Evolutionary conservation across 2,797 vertebrate species (phyloP).

Genomic region (Pagetopsis macropterus): DNA sequence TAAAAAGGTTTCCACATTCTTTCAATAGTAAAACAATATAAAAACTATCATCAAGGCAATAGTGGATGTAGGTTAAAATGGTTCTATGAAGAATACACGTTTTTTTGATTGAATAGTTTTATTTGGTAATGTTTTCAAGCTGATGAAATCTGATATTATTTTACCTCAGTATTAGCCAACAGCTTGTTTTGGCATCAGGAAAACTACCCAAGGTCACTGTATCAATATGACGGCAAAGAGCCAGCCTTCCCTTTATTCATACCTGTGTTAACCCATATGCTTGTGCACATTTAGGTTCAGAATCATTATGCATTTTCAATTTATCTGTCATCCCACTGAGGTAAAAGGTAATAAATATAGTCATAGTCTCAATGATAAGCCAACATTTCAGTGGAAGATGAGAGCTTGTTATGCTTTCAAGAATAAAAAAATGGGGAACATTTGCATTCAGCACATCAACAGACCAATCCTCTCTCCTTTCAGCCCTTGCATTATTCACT

Average conservation of each 20-base stretch:
- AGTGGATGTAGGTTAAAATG: slow-evolving; percentile 12
- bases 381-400: slow-evolving; percentile 63
- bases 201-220: slow-evolving; percentile 12
- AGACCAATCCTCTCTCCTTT: slow-evolving; percentile 81
- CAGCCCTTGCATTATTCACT: slow-evolving; percentile 83
- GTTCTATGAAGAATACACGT: slow-evolving; percentile 72
- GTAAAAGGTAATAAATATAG: slow-evolving; percentile 81
- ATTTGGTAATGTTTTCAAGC: slow-evolving; percentile 66
- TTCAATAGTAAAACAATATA: slow-evolving; percentile 32
- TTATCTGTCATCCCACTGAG: slow-evolving; percentile 77
- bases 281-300: slow-evolving; percentile 67
- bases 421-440: slow-evolving; percentile 60
- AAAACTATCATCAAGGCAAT: slow-evolving; percentile 26
- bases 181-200: slow-evolving; percentile 1
- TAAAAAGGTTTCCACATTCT: slow-evolving; percentile 18
- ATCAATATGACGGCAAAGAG: slow-evolving; percentile 7
- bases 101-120: slow-evolving; percentile 68
- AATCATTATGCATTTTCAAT: slow-evolving; percentile 73
- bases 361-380: slow-evolving; percentile 63
- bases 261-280: slow-evolving; percentile 26
- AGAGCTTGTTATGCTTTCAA: slow-evolving; percentile 36
- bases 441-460: slow-evolving; percentile 84
- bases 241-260: neutral
- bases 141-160: slow-evolving; percentile 68
- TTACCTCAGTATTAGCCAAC: neutral